These are phyloP conservation scores for Salminus brasiliensis DNA, from an alignment of 2,113 vertebrate genomes.

Conservation along the genomic window DNA sequence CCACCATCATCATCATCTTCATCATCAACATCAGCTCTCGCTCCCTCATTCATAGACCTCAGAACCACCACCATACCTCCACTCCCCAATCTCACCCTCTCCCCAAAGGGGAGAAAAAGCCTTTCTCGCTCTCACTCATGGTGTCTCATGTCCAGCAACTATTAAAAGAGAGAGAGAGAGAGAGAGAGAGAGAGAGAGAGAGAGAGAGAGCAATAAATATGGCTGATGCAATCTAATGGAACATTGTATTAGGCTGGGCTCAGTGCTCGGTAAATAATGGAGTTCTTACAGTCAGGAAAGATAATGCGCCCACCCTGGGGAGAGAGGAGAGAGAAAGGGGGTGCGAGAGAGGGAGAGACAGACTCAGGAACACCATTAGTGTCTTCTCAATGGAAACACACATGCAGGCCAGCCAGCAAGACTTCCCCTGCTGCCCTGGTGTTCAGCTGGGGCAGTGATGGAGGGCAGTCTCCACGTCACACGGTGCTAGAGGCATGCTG, in stretches of 20 bases:
- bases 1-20: no score
- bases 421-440: background rate
- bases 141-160: background rate
- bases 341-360: slow-evolving; percentile 23
- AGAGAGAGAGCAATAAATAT: slow-evolving; percentile 51
- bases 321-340: slow-evolving; percentile 5
- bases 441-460: background rate
- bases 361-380: slow-evolving; percentile 41
- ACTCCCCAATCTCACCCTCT: background rate
- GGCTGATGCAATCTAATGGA: slow-evolving; percentile 69
- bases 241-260: slow-evolving; percentile 57
- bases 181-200: slow-evolving; percentile 28
- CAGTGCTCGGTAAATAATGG: slow-evolving; percentile 60
- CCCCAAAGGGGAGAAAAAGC: background rate
- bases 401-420: no score
- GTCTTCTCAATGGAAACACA: slow-evolving; percentile 42
- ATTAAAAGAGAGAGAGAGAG: slow-evolving; percentile 5
- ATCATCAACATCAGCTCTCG: background rate
- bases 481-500: background rate
- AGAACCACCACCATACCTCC: background rate
- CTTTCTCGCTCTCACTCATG: background rate
- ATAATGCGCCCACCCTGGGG: slow-evolving; percentile 52
- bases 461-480: background rate
- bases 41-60: background rate
- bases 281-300: slow-evolving; percentile 58